Percentiles rank a stretch among this genome's conserved stretches.
Evolutionary conservation across 2,888 invertebrate genomes (phyloP).

Genomic region (Drosophila meridionalis): DNA sequence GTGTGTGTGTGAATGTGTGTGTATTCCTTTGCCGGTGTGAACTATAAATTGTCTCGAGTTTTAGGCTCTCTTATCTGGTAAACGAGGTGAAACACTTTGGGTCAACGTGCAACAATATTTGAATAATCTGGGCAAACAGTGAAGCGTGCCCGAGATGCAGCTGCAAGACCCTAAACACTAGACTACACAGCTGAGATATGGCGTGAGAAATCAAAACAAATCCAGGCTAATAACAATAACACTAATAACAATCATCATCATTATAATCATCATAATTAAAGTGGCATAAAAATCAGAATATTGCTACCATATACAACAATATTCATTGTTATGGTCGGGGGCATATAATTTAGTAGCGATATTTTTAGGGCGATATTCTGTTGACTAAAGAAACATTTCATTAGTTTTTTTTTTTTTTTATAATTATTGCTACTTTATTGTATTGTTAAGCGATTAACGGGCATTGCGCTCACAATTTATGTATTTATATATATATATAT

Average conservation of each 20-base stretch:
- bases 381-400: slow-evolving; percentile 65
- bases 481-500: slow-evolving; percentile 27
- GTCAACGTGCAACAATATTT: slow-evolving; percentile 78
- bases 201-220: slow-evolving; percentile 31
- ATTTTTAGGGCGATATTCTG: slow-evolving; percentile 25
- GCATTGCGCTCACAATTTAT: slow-evolving; percentile 39
- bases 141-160: slow-evolving; percentile 33
- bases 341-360: slow-evolving; percentile 26
- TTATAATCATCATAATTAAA: slow-evolving; percentile 67
- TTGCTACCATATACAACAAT: slow-evolving; percentile 74
- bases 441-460: slow-evolving; percentile 83
- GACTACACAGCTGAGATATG: slow-evolving; percentile 23
- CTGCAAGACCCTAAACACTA: slow-evolving; percentile 16
- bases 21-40: slow-evolving; percentile 41
- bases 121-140: slow-evolving; percentile 65
- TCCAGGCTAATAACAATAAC: slow-evolving; percentile 47
- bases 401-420: slow-evolving; percentile 71
- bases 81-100: slow-evolving; percentile 59
- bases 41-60: slow-evolving; percentile 68
- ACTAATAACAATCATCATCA: slow-evolving; percentile 56
- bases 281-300: slow-evolving; percentile 74
- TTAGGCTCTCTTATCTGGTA: slow-evolving; percentile 58
- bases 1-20: slow-evolving; percentile 13
- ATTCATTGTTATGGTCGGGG: slow-evolving; percentile 60
- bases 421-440: slow-evolving; percentile 84